Evolutionary conservation across 2,888 invertebrate species (phyloP), one percentile per base, ranked within the genome.

Genomic region (Drosophila stalkeri): DNA sequence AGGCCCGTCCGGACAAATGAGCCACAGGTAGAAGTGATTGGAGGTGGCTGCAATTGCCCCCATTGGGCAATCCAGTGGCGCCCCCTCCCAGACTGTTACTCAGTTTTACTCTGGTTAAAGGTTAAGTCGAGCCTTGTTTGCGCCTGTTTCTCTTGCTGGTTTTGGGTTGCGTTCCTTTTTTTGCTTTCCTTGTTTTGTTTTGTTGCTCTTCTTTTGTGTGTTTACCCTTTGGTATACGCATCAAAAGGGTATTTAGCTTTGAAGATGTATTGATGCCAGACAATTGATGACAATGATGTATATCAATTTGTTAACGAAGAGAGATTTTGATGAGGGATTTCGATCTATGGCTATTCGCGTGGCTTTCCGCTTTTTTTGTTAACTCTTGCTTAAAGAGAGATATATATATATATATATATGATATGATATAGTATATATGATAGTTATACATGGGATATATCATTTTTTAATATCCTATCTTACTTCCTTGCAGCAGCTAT

Each of bases 31-130:
- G 43, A 33, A 6, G 33, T 44, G 43, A 16, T 43, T 44, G 43
- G 5, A 20, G 31, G 20, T 56, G 55, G 41, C 41, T 31, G 7
- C 31, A 12, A n/a, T n/a, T 18, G 41, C 41, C 41, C 41, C 31
- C 56, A 41, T 27, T 27, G 39, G 11, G 12, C 8, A 23, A 8
- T 14, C 20, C 14, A 35, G 3, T 3, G 23, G 2, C 3, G 23
- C 43, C 18, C 16, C 8, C 33, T 16, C 16, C 2, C 16, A 3
- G 14, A 4, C 31, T 43, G 16, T 20, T 16, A n/a, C 20, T 11
- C 43, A 20, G 16, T 33, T 57, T 31, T 33, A 33, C 20, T 57
- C 54, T 56, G 67, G 68, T 69, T 75, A 72, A 83, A 82, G 82
- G 79, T 89, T 74, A 77, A 75, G 76, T 44, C 12, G 41, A 35